Evolutionary conservation across 2,113 vertebrate genomes (phyloP).

Genomic region (Coryphaenoides rupestris): DNA sequence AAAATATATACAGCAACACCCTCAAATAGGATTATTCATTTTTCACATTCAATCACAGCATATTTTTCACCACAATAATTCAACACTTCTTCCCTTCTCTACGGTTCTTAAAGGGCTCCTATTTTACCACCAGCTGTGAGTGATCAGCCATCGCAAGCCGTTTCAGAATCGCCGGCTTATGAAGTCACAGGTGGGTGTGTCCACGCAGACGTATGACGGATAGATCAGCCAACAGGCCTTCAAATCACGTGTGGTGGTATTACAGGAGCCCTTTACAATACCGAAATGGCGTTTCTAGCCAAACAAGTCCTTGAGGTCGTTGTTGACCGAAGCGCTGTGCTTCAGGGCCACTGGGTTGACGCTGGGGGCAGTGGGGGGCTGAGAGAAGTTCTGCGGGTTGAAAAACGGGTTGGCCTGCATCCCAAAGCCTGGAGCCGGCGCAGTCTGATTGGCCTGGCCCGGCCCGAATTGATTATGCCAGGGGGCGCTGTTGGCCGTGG

Average conservation of each 20-base stretch:
- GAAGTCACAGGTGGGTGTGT: too few relatives aligned
- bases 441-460: conserved; percentile 72
- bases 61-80: conserved; percentile 28
- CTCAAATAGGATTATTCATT: conserved; percentile 23
- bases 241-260: too few relatives aligned
- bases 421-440: conserved; percentile 76
- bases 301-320: conserved; percentile 95
- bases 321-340: conserved; percentile 86
- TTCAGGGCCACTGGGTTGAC: conserved; percentile 75
- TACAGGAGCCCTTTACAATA: too few relatives aligned
- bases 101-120: conserved; percentile 27
- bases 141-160: too few relatives aligned
- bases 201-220: too few relatives aligned
- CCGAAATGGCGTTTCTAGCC: conserved; percentile 77
- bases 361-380: conserved; percentile 60
- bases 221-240: too few relatives aligned
- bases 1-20: conserved; percentile 28
- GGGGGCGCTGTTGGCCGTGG: conserved; percentile 68
- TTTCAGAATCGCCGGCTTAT: too few relatives aligned
- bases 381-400: conserved; percentile 93
- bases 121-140: too few relatives aligned
- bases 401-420: conserved; percentile 97
- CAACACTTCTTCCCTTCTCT: conserved; percentile 18
- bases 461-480: conserved; percentile 88
- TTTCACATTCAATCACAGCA: conserved; percentile 36